Conservation (phyloP, 2,113 vertebrate genomes). For the Rutilus rutilus region DNA sequence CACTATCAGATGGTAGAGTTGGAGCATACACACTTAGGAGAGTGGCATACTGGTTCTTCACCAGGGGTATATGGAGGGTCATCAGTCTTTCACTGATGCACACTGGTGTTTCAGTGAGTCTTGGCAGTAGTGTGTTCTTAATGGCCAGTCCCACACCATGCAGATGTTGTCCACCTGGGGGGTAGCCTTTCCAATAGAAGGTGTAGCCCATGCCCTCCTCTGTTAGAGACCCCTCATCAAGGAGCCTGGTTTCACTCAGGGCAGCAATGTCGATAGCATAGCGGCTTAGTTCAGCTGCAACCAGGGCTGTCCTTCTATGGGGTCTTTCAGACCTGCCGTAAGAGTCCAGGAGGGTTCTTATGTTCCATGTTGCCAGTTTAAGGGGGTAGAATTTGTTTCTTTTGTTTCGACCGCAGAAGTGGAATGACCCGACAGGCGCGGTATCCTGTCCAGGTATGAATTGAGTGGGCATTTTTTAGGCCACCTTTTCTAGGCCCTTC, state of each 20-base stretch:
- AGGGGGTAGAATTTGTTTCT: background rate
- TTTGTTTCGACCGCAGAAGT: no score
- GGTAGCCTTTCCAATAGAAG: background rate
- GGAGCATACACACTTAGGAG: background rate
- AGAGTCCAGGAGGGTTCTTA: slow-evolving; percentile 32
- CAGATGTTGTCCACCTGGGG: no score
- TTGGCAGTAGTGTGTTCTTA: background rate
- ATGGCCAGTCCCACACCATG: background rate
- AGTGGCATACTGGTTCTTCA: no score
- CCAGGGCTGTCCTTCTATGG: background rate
- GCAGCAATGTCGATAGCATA: no score
- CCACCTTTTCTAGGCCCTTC: slow-evolving; percentile 19
- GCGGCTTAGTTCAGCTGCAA: no score
- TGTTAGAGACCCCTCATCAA: slow-evolving; percentile 36
- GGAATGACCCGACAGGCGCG: background rate
- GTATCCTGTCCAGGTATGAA: background rate
- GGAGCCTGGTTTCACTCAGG: slow-evolving; percentile 30
- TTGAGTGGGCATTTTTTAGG: background rate
- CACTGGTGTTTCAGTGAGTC: background rate
- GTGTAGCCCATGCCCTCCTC: slow-evolving; percentile 26
- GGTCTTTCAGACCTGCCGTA: no score
- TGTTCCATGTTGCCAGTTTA: slow-evolving; percentile 45
- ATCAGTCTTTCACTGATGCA: slow-evolving; percentile 37
- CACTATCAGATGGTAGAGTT: background rate
- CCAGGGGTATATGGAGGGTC: no score